A percentile compares a stretch with the other conserved stretches of the same genome.
Conservation (phyloP, 2,888 invertebrate genomes). For the Miltochrista miniata region DNA sequence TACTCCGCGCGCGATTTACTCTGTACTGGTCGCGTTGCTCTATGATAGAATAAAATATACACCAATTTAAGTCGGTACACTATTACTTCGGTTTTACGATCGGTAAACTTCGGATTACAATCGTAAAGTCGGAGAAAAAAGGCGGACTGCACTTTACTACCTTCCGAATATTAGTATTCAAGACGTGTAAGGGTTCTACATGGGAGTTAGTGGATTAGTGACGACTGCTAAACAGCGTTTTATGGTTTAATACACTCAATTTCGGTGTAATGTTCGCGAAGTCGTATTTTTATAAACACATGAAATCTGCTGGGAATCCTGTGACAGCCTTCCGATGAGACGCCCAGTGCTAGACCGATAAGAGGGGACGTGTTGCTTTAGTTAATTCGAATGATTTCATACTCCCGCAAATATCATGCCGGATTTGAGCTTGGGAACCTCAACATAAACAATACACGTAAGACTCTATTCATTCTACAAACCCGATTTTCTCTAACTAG, state of each 20-base stretch:
- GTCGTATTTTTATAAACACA: not conserved
- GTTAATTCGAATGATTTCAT: too few species aligned
- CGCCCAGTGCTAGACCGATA: too few species aligned
- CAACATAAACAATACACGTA: too few species aligned
- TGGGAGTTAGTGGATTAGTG: slow-evolving; percentile 35
- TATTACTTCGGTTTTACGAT: slow-evolving; percentile 59
- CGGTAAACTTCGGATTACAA: slow-evolving; percentile 67
- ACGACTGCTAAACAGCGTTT: slow-evolving; percentile 30
- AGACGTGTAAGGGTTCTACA: slow-evolving; percentile 43
- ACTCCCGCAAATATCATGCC: too few species aligned
- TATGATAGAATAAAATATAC: too few species aligned
- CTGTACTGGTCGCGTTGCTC: too few species aligned
- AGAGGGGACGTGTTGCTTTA: too few species aligned
- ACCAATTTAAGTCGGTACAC: slow-evolving; percentile 24
- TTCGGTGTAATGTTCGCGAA: not conserved
- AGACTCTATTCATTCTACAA: too few species aligned
- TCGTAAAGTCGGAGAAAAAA: slow-evolving; percentile 66
- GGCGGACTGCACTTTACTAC: slow-evolving; percentile 50
- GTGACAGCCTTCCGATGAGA: too few species aligned
- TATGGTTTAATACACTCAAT: not conserved
- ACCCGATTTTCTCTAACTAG: not conserved
- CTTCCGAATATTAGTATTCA: slow-evolving; percentile 58
- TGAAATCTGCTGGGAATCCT: too few species aligned
- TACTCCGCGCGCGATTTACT: too few species aligned
- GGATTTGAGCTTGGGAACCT: too few species aligned